Evolutionary conservation across 2,113 vertebrate species (phyloP), one percentile per base, ranked within the genome.

Genomic region (Syngnathus typhle): DNA sequence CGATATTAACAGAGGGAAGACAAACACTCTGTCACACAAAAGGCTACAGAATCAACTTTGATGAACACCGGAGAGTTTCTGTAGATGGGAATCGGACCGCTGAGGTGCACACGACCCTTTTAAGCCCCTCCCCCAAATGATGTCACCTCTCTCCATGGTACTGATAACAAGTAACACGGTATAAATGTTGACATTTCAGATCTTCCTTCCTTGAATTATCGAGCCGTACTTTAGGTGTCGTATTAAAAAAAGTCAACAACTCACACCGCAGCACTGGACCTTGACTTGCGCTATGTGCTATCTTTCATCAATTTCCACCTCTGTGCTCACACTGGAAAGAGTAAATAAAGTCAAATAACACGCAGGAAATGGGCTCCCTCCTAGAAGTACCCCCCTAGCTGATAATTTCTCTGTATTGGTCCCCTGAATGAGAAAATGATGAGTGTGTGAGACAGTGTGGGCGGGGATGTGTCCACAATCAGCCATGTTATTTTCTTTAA

Each of bases 301-400:
- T 76, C 23, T 47, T 59, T 60, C 62, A 74, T 62, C 69, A 65
- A 72, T 84, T 81, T 77, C 76, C 67, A 76, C 60, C 77, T 65
- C 41, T 70, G 27, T 70, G 67, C 77, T 72, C 72, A 62, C 66
- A 65, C 68, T 73, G 80, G 78, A 82, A 78, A 81, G 81, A 86
- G 75, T 83, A 67, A 84, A 83, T 84, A 74, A 78, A 85, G 84
- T 84, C 75, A 55, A 71, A 81, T 80, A 78, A 84, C 67, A 80
- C 61, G 73, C 78, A 72, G 73, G 69, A 83, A 82, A 82, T 75
- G 49, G 49, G 19, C 49, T 21, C 49, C 49, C 49, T 52, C 47
- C 81, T 79, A 83, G 79, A 67, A 77, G 82, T 80, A 82, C 41
- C 39, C 27, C 66, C 69, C 63, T 49, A 65, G 66, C 69, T 76